Percentiles rank a stretch among this genome's conserved stretches.
Conservation (phyloP, 2,888 invertebrate genomes). For the Therioaphis trifolii region DNA sequence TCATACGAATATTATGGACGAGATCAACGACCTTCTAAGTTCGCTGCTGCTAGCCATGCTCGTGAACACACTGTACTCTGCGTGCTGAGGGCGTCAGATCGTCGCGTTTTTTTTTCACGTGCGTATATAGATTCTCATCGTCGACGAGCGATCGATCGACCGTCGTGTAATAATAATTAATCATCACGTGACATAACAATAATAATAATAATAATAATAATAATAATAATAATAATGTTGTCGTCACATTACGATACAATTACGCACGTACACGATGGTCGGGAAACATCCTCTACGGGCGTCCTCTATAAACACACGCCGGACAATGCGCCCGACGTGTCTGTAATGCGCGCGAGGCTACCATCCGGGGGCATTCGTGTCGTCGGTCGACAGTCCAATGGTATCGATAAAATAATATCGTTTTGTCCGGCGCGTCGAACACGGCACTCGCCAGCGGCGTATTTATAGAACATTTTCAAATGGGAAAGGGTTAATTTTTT, state of each 20-base stretch:
- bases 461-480: too few relatives aligned
- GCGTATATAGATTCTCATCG: neutral
- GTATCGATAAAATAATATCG: too few relatives aligned
- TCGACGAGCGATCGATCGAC: neutral
- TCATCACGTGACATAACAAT: neutral
- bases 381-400: too few relatives aligned
- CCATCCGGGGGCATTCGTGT: too few relatives aligned
- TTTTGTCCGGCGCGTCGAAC: too few relatives aligned
- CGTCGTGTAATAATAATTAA: neutral
- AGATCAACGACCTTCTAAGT: slow-evolving; percentile 39
- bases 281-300: neutral
- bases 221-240: too few relatives aligned
- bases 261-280: neutral
- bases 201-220: too few relatives aligned
- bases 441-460: too few relatives aligned
- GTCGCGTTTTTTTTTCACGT: neutral
- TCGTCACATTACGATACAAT: neutral
- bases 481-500: too few relatives aligned
- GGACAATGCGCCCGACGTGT: neutral
- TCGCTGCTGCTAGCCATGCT: neutral
- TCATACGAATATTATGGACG: neutral
- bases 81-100: slow-evolving; percentile 20
- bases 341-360: too few relatives aligned
- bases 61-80: neutral
- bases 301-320: neutral